Base-by-base conservation (phyloP, 2,888 invertebrate genomes). In the Agrochola circellaris region DNA sequence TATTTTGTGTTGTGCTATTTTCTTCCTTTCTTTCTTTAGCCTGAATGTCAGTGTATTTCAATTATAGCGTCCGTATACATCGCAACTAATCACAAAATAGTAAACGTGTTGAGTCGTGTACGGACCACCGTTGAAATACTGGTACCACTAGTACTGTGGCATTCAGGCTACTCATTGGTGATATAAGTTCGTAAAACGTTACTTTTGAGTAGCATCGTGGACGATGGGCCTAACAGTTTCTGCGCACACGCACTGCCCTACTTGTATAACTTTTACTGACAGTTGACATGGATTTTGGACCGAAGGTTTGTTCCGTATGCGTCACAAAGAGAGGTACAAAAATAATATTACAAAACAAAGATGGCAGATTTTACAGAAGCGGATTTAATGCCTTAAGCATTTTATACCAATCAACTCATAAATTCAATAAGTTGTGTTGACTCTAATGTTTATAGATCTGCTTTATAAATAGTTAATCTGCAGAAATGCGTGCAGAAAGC, bases 191-290 rank as follows among this genome's bases (percentile, higher is more conserved):
- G 23, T 68, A 17, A 54, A 1, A 7, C 0, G 7, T 34, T 54
- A 68, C 9, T n/a, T 17, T n/a, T 68, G n/a, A 60, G 17, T 7
- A 68, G 6, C n/a, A 3, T 38, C 34, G 68, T 68, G 60, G 60
- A 60, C 68, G 58, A 34, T 8, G 13, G 34, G 60, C 34, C 20
- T 68, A 11, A 73, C 73, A 75, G 75, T 79, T 79, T 69, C 78
- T 67, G 83, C 86, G 84, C 73, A 70, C 83, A 74, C 84, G 86
- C 84, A 86, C 69, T 68, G 86, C 54, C 83, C 84, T 56, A 84
- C 86, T 86, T 84, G 42, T 58, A 64, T 34, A 23, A 82, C 83
- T 82, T 82, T 83, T 83, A 83, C 83, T 76, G 83, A 84, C 83
- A 79, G 71, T 61, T 67, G 48, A 83, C 71, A 66, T 64, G 7